Percentiles rank a stretch among this genome's conserved stretches.
phyloP scores from a whole-genome alignment of 2,113 vertebrate species.

The Prionailurus bengalensis region DNA sequence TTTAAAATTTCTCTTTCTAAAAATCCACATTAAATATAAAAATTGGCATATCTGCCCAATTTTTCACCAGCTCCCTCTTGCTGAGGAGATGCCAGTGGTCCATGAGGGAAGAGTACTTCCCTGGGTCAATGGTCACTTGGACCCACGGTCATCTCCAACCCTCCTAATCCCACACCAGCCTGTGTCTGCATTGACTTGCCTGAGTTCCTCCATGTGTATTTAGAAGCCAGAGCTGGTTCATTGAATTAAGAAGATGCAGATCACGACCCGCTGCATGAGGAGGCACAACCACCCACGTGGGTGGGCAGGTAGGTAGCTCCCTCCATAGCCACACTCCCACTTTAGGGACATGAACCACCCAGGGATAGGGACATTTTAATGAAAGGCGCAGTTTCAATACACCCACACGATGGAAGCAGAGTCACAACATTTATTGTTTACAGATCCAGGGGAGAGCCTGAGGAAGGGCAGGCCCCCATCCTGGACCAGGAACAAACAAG shows the following conservation, averaged over 20 bases:
- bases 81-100: neutral
- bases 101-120: constrained; percentile 10
- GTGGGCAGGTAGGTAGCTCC: neutral
- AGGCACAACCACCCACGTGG: neutral
- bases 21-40: neutral
- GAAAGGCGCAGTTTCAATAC: neutral
- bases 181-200: fast-evolving
- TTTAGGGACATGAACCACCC: neutral
- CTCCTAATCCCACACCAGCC: constrained; percentile 75
- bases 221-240: neutral
- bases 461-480: neutral
- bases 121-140: neutral
- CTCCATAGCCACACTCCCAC: neutral
- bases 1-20: neutral
- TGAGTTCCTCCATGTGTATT: constrained; percentile 37
- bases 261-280: neutral
- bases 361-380: neutral
- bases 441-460: neutral
- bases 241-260: neutral
- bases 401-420: neutral
- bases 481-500: neutral
- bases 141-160: fast-evolving
- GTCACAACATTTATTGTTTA: neutral
- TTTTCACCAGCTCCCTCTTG: neutral
- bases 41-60: fast-evolving